Evolutionary conservation across 2,888 invertebrate species (phyloP), one percentile per base, ranked within the genome.

Genomic region (Dicranocentrus wangi): DNA sequence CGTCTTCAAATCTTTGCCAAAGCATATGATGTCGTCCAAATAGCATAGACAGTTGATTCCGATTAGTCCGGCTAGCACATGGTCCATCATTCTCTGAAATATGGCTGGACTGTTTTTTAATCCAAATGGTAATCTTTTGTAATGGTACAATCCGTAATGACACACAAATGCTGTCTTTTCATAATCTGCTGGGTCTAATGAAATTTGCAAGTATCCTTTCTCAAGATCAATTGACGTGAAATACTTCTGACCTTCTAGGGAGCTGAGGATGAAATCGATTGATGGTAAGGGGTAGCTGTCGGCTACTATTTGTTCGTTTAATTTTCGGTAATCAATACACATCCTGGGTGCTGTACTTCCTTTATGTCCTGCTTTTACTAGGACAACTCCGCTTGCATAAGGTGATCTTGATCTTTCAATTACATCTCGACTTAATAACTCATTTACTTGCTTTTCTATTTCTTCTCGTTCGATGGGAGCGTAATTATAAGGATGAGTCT

Each of bases 121-220:
- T 10, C 42, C 60, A 2, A 60, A 32, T 1, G 61, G 43, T 3
- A 61, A 10, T 1, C 32, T 13, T 1, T 27, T 72, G 1, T n/a
- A 72, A 2, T 55, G 21, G 42, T 27, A 72, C 7, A 60, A 32
- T 53, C 70, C 70, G 10, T 58, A 55, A 1, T 17, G 42, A 3
- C 28, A 28, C 21, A 58, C 13, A 17, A 72, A 72, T 8, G 58
- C 58, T 2, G 72, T 61, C n/a, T 72, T 72, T 2, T 60, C 61
- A n/a, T 43, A 47, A n/a, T 47, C 47, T n/a, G 7, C 10, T 15
- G 47, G 47, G 47, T 47, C 2, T 5, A 47, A n/a, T 2, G 47
- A 47, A n/a, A 47, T 47, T n/a, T 47, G 47, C n/a, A 47, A n/a
- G n/a, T 47, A 47, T 15, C 47, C 47, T 47, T 47, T 47, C n/a